Percentiles rank a stretch among this genome's conserved stretches.
phyloP scores from a whole-genome alignment of 2,888 invertebrate species.

The Drosophila formosana region DNA sequence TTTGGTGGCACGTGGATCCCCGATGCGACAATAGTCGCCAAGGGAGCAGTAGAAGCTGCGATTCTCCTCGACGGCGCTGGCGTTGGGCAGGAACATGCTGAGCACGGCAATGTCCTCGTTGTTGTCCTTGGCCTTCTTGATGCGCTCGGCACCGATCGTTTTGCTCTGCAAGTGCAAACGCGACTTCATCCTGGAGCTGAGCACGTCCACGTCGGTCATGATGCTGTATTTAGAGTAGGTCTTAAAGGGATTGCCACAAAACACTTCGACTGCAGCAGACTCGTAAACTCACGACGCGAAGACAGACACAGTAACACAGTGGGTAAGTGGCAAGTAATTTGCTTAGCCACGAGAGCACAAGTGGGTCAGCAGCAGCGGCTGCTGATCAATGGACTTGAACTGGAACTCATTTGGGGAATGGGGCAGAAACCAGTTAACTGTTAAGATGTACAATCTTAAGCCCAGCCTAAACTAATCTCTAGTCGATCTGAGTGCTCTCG shows the following conservation, averaged over 20 bases:
- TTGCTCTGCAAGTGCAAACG: conserved; percentile 90
- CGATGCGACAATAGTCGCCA: conserved; percentile 90
- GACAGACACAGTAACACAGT: too few species aligned
- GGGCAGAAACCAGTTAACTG: conserved; percentile 44
- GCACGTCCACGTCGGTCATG: conserved; percentile 89
- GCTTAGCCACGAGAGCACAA: conserved; percentile 19
- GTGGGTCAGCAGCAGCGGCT: conserved; percentile 55
- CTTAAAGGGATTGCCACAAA: conserved; percentile 4
- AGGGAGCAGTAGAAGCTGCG: conserved; percentile 92
- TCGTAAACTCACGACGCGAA: conserved; percentile 6
- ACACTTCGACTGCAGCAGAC: conserved; percentile 29
- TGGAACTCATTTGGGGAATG: conserved; percentile 12
- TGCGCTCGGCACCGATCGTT: conserved; percentile 93
- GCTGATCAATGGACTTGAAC: conserved; percentile 41
- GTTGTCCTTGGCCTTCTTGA: conserved; percentile 91
- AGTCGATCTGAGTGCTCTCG: conserved; percentile 31
- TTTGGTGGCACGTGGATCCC: conserved; percentile 91
- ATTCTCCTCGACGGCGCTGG: conserved; percentile 88
- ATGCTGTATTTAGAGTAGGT: conserved; percentile 21
- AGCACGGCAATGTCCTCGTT: conserved; percentile 95
- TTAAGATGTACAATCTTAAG: conserved; percentile 34
- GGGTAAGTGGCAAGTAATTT: conserved; percentile 31
- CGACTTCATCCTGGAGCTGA: conserved; percentile 92
- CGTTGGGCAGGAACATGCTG: conserved; percentile 92
- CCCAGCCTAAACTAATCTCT: conserved; percentile 23